A percentile compares a stretch with the other conserved stretches of the same genome.
phyloP scores from a whole-genome alignment of 2,113 vertebrate genomes.

The Corydoras maculifer region DNA sequence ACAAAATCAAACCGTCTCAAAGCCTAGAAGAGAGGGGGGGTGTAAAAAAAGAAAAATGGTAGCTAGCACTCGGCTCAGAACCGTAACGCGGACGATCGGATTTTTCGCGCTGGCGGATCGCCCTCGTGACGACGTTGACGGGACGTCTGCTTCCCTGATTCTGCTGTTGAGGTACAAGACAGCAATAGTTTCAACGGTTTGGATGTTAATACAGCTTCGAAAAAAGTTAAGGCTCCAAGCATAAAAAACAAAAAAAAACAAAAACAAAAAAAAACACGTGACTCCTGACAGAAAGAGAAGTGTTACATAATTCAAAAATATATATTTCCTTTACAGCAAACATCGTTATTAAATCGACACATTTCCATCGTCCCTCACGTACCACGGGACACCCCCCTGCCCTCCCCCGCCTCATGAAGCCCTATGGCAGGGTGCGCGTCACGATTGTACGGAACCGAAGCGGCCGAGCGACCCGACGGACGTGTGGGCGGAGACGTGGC shows the following conservation, averaged over 20 bases:
- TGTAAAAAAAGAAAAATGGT: too few species aligned
- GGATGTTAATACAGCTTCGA: constrained; percentile 42
- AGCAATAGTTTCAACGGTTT: constrained; percentile 45
- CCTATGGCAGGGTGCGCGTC: constrained; percentile 42
- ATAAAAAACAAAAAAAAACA: constrained; percentile 38
- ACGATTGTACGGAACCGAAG: constrained; percentile 63
- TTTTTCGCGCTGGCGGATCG: constrained; percentile 27
- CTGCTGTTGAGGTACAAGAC: constrained; percentile 55
- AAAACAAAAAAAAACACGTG: constrained; percentile 23
- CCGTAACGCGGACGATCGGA: constrained; percentile 40
- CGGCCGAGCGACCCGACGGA: constrained; percentile 63
- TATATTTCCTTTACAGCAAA: constrained; percentile 50
- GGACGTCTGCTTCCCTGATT: constrained; percentile 59
- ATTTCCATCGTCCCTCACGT: constrained; percentile 53
- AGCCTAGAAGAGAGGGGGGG: too few species aligned
- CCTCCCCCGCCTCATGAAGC: constrained; percentile 46
- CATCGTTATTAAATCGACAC: constrained; percentile 45
- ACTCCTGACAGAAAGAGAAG: constrained; percentile 42
- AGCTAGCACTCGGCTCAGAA: constrained; percentile 39
- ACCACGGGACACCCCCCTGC: constrained; percentile 49
- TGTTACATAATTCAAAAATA: constrained; percentile 53
- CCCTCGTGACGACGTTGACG: constrained; percentile 49
- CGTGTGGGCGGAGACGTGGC: constrained; percentile 25
- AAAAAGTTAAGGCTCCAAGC: constrained; percentile 60
- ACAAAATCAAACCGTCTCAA: too few species aligned